Evolutionary conservation across 2,888 invertebrate genomes (phyloP).

Genomic region (Andrena fulva): DNA sequence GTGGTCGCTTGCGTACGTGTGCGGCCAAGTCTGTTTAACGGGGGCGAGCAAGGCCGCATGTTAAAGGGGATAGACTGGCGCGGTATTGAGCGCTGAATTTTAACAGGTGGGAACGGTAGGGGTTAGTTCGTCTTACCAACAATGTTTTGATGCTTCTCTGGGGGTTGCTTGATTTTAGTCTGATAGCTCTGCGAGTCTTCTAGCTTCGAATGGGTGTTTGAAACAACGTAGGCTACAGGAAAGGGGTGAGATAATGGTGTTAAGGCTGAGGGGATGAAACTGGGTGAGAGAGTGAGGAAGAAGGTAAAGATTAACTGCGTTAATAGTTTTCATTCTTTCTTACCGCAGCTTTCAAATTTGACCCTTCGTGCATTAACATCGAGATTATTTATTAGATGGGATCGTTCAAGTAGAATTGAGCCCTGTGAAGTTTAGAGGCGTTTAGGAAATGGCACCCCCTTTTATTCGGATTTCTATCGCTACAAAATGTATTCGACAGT

Average conservation of each 20-base stretch:
- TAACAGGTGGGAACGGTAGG: conserved; percentile 69
- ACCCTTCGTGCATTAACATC: too few species aligned
- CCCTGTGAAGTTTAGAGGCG: too few species aligned
- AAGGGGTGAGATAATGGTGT: not conserved
- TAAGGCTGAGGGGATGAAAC: not conserved
- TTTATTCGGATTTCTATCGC: too few species aligned
- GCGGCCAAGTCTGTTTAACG: conserved; percentile 66
- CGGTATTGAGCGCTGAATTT: conserved; percentile 69
- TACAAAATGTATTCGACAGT: too few species aligned
- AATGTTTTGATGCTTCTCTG: not conserved
- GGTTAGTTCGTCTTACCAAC: conserved; percentile 11
- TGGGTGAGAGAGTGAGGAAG: not conserved
- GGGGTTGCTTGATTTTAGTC: not conserved
- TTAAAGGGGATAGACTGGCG: conserved; percentile 69
- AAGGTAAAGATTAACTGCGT: too few species aligned
- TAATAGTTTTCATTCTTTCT: too few species aligned
- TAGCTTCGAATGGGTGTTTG: not conserved
- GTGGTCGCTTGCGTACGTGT: conserved; percentile 42
- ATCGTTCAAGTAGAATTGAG: too few species aligned
- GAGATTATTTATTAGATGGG: too few species aligned
- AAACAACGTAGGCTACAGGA: too few species aligned
- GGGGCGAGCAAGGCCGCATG: conserved; percentile 73
- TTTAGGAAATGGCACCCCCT: too few species aligned
- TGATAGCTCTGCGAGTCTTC: not conserved
- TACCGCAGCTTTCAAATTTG: too few species aligned